Percentiles rank a stretch among this genome's conserved stretches.
phyloP scores from a whole-genome alignment of 2,888 invertebrate genomes.

The Drosophila meridionalis region DNA sequence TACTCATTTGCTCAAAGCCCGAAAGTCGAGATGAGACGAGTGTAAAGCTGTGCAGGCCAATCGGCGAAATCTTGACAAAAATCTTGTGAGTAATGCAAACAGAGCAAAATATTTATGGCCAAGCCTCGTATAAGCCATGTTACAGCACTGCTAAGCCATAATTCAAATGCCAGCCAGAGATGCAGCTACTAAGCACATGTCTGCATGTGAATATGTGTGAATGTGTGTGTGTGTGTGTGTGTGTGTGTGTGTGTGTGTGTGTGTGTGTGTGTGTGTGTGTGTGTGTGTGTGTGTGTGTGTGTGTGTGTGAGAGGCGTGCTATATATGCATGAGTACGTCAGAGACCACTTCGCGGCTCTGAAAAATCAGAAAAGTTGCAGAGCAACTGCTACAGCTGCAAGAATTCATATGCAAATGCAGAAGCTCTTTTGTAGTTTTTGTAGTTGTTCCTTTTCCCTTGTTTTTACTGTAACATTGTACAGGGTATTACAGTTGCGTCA shows the following conservation, averaged over 20 bases:
- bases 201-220: background rate
- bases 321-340: constrained; percentile 35
- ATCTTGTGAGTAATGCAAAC: constrained; percentile 73
- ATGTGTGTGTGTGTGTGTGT: background rate
- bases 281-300: background rate
- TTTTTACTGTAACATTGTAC: background rate
- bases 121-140: constrained; percentile 65
- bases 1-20: constrained; percentile 25
- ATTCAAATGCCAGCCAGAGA: constrained; percentile 64
- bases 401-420: constrained; percentile 69
- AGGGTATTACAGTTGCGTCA: background rate
- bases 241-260: too few relatives aligned
- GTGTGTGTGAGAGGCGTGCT: constrained; percentile 6
- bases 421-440: constrained; percentile 21
- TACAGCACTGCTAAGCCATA: constrained; percentile 73
- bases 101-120: constrained; percentile 73
- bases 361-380: constrained; percentile 50
- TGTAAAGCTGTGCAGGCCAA: constrained; percentile 69
- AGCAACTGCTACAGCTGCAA: constrained; percentile 56
- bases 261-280: background rate
- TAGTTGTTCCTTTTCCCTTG: constrained; percentile 8
- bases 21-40: constrained; percentile 53
- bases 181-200: constrained; percentile 32
- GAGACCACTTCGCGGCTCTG: constrained; percentile 48
- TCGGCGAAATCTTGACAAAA: constrained; percentile 66